These are phyloP conservation scores for Melieria picta DNA, from an alignment of 2,888 invertebrate genomes.

Conservation along the genomic window DNA sequence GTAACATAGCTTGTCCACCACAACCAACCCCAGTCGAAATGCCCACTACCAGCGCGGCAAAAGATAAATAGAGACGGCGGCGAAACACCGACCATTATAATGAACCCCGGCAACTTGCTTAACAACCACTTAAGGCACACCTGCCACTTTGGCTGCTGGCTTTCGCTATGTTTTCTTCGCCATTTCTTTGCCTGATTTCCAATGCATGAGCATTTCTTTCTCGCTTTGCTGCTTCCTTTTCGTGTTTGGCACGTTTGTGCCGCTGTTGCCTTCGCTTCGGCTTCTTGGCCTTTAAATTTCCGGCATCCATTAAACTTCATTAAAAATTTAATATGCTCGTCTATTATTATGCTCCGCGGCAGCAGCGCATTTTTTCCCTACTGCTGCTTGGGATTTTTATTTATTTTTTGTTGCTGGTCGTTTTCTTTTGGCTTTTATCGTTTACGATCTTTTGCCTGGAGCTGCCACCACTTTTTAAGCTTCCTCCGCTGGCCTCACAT, in stretches of 20 bases:
- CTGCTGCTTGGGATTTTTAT: too few relatives aligned
- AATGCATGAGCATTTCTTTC: constrained; percentile 12
- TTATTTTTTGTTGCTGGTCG: neutral
- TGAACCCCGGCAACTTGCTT: neutral
- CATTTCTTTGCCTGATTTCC: constrained; percentile 22
- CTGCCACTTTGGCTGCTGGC: constrained; percentile 47
- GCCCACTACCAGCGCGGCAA: too few relatives aligned
- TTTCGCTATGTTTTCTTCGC: constrained; percentile 15
- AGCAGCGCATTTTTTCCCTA: neutral
- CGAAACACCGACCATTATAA: too few relatives aligned
- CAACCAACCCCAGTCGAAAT: too few relatives aligned
- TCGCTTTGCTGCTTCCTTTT: constrained; percentile 5
- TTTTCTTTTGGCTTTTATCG: constrained; percentile 10
- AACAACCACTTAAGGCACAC: constrained; percentile 50
- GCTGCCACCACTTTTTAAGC: neutral
- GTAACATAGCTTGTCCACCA: too few relatives aligned
- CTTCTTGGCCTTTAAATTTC: constrained; percentile 45
- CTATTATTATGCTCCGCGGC: constrained; percentile 17
- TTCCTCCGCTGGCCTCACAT: neutral
- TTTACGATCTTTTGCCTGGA: neutral
- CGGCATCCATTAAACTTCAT: constrained; percentile 64
- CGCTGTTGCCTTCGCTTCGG: constrained; percentile 1
- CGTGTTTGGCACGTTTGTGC: neutral
- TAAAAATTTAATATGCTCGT: constrained; percentile 63
- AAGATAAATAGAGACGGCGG: too few relatives aligned